These are phyloP conservation scores for Lacerta viridis DNA, from an alignment of 2,797 vertebrate species.

Conservation along the genomic window DNA sequence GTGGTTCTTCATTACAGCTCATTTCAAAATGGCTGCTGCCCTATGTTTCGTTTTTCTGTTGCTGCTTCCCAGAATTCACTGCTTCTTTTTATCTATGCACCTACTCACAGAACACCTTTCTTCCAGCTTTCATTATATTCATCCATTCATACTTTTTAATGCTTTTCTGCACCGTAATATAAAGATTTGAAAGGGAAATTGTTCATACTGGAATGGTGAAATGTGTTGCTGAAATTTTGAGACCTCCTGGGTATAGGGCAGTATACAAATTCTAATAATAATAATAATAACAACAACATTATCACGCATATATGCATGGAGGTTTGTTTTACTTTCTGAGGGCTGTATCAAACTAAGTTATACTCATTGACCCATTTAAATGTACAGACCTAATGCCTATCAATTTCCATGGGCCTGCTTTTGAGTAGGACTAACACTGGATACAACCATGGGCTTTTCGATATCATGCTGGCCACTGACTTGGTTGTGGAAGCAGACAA, in stretches of 20 bases:
- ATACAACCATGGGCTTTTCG: background rate
- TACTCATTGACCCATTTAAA: no score
- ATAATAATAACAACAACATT: no score
- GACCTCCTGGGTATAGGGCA: no score
- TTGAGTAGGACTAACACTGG: no score
- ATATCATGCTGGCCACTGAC: slow-evolving; percentile 33
- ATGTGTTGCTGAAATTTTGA: background rate
- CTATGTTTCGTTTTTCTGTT: background rate
- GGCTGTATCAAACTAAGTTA: no score
- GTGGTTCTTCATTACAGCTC: background rate
- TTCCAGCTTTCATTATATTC: background rate
- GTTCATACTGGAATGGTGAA: background rate
- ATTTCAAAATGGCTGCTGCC: background rate
- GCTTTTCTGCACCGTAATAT: background rate
- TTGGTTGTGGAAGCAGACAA: slow-evolving; percentile 39
- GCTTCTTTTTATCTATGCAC: background rate
- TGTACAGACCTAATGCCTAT: no score
- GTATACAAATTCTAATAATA: no score
- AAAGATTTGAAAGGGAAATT: background rate
- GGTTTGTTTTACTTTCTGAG: background rate
- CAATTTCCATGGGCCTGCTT: no score
- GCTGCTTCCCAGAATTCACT: background rate
- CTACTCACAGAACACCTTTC: background rate
- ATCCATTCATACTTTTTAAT: background rate
- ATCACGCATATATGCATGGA: background rate